These are phyloP conservation scores for Liparis tanakae DNA, from an alignment of 2,797 vertebrate genomes.

Conservation along the genomic window DNA sequence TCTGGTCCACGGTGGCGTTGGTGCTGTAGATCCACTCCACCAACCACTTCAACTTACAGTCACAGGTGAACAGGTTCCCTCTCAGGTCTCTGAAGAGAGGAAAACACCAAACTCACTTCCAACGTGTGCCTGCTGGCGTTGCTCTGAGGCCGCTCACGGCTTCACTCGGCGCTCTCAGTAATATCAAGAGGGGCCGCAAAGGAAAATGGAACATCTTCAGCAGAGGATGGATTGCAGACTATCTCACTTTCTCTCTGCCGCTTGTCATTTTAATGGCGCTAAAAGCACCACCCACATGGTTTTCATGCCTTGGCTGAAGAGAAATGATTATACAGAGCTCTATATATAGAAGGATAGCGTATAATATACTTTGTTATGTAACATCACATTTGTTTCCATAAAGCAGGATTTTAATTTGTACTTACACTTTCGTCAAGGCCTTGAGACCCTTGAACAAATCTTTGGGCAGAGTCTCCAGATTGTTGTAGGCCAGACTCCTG, in stretches of 20 bases:
- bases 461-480: conserved; percentile 95
- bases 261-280: conserved; percentile 72
- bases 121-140: conserved; percentile 19
- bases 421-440: conserved; percentile 98
- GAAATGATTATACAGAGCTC: conserved; percentile 63
- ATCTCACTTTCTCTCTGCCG: conserved; percentile 34
- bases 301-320: conserved; percentile 60
- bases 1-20: conserved; percentile 95
- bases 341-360: conserved; percentile 59
- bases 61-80: conserved; percentile 94
- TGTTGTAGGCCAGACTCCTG: conserved; percentile 99
- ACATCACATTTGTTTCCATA: conserved; percentile 8
- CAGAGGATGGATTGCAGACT: conserved; percentile 53
- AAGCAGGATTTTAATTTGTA: conserved; percentile 34
- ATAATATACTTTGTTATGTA: conserved; percentile 25
- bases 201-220: conserved; percentile 33
- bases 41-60: conserved; percentile 98
- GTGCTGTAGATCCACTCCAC: conserved; percentile 96
- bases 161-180: conserved; percentile 38
- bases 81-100: conserved; percentile 89
- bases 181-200: conserved; percentile 32
- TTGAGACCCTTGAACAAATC: conserved; percentile 99
- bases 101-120: conserved; percentile 19
- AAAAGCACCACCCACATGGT: conserved; percentile 74
- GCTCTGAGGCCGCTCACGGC: conserved; percentile 20